phyloP scores from a whole-genome alignment of 2,888 invertebrate species.

The Glyphotaelius pellucidus region DNA sequence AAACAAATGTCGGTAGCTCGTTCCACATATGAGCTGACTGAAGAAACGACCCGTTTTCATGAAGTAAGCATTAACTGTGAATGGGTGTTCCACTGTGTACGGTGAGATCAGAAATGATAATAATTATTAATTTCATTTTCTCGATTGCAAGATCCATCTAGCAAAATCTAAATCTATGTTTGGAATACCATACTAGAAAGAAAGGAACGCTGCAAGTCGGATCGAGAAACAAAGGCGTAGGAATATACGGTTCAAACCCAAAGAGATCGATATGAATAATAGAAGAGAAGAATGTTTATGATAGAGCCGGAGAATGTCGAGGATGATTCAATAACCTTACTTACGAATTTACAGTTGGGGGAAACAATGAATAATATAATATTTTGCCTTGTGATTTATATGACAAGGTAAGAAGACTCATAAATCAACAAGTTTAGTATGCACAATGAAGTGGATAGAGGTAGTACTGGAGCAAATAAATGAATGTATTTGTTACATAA shows the following conservation, averaged over 20 bases:
- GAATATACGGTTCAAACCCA: not conserved
- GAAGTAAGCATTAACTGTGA: no score
- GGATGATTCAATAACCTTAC: not conserved
- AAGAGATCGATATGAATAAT: not conserved
- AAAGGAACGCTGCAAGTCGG: not conserved
- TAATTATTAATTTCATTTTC: no score
- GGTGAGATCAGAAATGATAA: no score
- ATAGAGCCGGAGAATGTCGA: not conserved
- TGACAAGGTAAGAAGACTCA: not conserved
- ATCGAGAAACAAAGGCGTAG: not conserved
- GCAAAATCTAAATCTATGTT: not conserved
- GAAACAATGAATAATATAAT: not conserved
- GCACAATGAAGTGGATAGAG: not conserved
- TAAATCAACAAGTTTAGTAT: not conserved
- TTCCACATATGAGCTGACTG: no score
- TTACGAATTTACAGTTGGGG: not conserved
- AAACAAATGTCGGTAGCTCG: no score
- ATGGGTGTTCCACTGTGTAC: no score
- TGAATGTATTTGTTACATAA: no score
- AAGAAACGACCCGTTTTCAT: no score
- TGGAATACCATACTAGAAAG: not conserved
- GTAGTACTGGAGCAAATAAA: not conserved
- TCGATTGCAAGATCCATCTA: not conserved
- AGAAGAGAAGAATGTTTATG: not conserved
- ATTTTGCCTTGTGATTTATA: not conserved